Base-by-base conservation (phyloP, 2,797 vertebrate species). In the Sebastolobus alascanus region DNA sequence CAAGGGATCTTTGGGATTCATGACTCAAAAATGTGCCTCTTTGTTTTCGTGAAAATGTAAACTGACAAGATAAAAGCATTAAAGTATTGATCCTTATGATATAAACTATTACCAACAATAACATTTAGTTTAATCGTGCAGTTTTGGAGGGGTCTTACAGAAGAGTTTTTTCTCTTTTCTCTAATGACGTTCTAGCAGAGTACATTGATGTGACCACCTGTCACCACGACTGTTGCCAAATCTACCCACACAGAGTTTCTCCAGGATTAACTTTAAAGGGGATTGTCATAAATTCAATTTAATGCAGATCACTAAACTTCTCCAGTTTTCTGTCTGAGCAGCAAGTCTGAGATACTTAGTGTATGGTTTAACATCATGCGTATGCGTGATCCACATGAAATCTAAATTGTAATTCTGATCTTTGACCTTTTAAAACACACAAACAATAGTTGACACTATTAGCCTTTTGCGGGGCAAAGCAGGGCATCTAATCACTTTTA, bases 401-500 rank as follows among this genome's bases (percentile, higher is more conserved):
- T 80, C 63, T 27, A 72, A 83, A 74, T 68, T 67, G 27, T 25
- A 43, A 77, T 81, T 79, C 3, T 20, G 3, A 78, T 18, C 64
- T 83, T 74, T 89, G 71, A 74, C 80, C 81, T 66, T 43, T 79
- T 75, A 52, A 77, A 82, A 80, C 11, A 77, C 75, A 73, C 29
- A 82, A 84, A 78, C 70, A 77, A 50, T 14, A 81, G 68, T 27
- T 85, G 74, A 84, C 72, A 54, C 55, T 35, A 70, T 89, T 84
- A 75, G 75, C 35, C 50, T 74, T 54, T 60, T 43, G 56, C 14
- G 22, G 59, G 33, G 60, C 68, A 29, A 38, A 73, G 81, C 58
- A 43, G 73, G 74, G 37, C 82, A 78, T 92, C 77, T 85, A 86
- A 86, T 91, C 69, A 87, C 80, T 77, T 88, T 82, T 83, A 84